These are phyloP conservation scores for Dryocosmus kuriphilus DNA, from an alignment of 2,888 invertebrate species.

Conservation along the genomic window DNA sequence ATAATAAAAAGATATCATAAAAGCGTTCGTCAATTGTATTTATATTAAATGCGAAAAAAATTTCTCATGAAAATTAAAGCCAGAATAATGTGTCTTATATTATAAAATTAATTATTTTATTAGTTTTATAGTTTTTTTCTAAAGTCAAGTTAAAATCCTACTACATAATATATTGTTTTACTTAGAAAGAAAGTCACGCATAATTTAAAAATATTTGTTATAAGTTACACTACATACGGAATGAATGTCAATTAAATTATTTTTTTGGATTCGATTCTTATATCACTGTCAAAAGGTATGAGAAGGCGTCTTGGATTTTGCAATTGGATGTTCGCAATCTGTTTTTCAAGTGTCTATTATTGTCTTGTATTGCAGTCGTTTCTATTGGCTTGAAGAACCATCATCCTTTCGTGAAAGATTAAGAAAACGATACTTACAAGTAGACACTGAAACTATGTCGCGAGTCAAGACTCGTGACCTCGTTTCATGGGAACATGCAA, in stretches of 20 bases:
- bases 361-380: not conserved
- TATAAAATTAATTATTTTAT: no score
- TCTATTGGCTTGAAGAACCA: not conserved
- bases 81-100: no score
- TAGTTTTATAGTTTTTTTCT: no score
- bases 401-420: constrained; percentile 15
- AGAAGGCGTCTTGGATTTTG: not conserved
- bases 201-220: not conserved
- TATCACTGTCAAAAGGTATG: not conserved
- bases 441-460: constrained; percentile 23
- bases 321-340: not conserved
- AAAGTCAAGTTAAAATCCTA: no score
- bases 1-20: not conserved
- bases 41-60: not conserved
- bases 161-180: no score
- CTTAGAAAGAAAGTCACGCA: no score
- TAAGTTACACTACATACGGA: not conserved
- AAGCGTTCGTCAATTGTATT: not conserved
- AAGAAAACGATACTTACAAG: constrained; percentile 17
- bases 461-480: constrained; percentile 12
- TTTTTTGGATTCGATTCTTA: not conserved
- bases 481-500: not conserved
- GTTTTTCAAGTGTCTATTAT: not conserved
- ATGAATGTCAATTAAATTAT: no score
- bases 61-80: not conserved